Evolutionary conservation across 2,888 invertebrate genomes (phyloP).

Genomic region (Esperia sulphurella): DNA sequence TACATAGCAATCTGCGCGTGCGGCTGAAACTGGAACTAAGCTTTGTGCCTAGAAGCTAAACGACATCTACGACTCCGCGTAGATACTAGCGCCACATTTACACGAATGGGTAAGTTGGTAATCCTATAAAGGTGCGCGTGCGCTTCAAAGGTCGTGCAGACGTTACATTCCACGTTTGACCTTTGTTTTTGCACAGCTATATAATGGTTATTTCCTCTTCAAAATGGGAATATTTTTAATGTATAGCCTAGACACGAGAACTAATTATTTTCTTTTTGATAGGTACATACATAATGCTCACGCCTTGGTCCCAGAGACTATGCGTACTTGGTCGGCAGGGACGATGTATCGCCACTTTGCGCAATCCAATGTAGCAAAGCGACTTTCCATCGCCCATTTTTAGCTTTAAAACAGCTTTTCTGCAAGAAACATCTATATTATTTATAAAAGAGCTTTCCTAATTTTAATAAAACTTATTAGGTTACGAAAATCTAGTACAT

Average conservation of each 20-base stretch:
- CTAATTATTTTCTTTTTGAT: too few species aligned
- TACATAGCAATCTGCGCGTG: neutral
- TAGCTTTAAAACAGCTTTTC: too few species aligned
- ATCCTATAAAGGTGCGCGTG: slow-evolving; percentile 17
- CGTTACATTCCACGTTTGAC: slow-evolving; percentile 49
- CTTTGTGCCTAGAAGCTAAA: neutral
- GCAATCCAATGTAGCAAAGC: too few species aligned
- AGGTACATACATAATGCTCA: neutral
- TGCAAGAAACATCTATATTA: too few species aligned
- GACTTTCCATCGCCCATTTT: too few species aligned
- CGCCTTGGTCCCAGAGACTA: too few species aligned
- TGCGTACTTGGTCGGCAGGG: too few species aligned
- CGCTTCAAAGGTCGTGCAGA: slow-evolving; percentile 39
- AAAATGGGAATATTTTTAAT: neutral
- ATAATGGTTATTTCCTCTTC: slow-evolving; percentile 7
- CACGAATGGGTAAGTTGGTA: neutral
- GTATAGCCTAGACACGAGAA: too few species aligned
- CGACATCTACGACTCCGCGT: neutral
- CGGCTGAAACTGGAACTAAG: neutral
- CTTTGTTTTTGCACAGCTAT: slow-evolving; percentile 31
- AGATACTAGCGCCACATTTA: neutral
- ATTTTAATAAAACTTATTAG: too few species aligned
- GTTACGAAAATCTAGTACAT: too few species aligned
- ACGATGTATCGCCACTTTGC: too few species aligned
- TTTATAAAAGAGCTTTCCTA: too few species aligned